Conservation (phyloP, 2,797 vertebrate genomes). For the Dermochelys coriacea region DNA sequence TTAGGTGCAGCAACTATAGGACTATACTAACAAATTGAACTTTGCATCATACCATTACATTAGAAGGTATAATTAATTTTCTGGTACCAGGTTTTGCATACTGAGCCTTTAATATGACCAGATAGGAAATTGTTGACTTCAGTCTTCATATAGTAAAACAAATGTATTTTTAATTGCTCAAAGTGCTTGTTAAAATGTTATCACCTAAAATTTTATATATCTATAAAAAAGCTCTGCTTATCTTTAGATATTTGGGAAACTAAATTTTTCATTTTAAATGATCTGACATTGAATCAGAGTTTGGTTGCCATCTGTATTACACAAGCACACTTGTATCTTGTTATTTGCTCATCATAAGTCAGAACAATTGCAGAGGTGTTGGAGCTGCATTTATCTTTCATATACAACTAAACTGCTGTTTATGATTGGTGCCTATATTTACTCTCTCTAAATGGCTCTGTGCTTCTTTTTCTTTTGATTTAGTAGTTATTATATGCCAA, state of each 20-base stretch:
- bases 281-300: constrained; percentile 14
- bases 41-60: not conserved
- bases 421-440: not conserved
- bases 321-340: not conserved
- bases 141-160: constrained; percentile 7
- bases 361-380: not conserved
- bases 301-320: not conserved
- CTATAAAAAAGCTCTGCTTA: not conserved
- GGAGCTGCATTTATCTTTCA: not conserved
- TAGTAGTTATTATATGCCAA: not conserved
- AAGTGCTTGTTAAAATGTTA: not conserved
- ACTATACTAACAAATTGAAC: not conserved
- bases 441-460: not conserved
- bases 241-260: not conserved
- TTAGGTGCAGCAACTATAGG: not conserved
- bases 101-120: constrained; percentile 1
- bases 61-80: constrained; percentile 19
- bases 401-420: not conserved
- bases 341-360: not conserved
- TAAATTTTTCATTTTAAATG: constrained; percentile 3
- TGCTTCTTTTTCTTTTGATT: not conserved
- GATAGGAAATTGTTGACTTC: not conserved
- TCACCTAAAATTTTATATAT: not conserved
- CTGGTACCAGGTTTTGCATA: not conserved
- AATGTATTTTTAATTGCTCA: not conserved